Percentiles rank a stretch among this genome's conserved stretches.
Evolutionary conservation across 35 echinoderm and acorn worm genomes (phyloP).

Genomic region (Ophiothrix spiculata): DNA sequence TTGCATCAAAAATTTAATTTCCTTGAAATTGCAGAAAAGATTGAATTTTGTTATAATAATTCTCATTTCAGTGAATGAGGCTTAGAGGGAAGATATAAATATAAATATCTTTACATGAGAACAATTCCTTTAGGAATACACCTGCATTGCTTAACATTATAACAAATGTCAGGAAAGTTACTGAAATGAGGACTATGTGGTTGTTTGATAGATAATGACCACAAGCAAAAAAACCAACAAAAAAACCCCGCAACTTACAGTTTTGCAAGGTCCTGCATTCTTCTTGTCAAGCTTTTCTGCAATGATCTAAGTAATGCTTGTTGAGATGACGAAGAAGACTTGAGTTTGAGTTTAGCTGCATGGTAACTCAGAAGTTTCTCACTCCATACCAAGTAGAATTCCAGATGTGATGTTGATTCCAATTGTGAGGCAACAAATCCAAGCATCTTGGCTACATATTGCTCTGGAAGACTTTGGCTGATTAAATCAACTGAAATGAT

Average conservation of each 20-base stretch:
- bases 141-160: no score
- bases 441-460: constrained; percentile 82
- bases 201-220: no score
- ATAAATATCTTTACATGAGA: no score
- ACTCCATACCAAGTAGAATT: constrained; percentile 80
- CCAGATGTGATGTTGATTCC: constrained; percentile 64
- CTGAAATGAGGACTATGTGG: no score
- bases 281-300: constrained; percentile 60
- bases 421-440: constrained; percentile 65
- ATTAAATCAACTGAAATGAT: constrained; percentile 78
- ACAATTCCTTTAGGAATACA: no score
- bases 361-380: constrained; percentile 60
- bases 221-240: no score
- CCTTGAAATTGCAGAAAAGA: no score
- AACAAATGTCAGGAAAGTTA: no score
- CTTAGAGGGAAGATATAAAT: no score
- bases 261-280: constrained; percentile 61
- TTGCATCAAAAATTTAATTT: no score
- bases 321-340: constrained; percentile 38
- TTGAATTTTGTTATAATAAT: no score
- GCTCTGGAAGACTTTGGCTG: constrained; percentile 49
- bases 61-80: no score
- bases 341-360: constrained; percentile 61
- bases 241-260: constrained; percentile 51
- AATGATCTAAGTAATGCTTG: constrained; percentile 71